These are phyloP conservation scores for Menidia menidia DNA, from an alignment of 2,797 vertebrate genomes.

Conservation along the genomic window DNA sequence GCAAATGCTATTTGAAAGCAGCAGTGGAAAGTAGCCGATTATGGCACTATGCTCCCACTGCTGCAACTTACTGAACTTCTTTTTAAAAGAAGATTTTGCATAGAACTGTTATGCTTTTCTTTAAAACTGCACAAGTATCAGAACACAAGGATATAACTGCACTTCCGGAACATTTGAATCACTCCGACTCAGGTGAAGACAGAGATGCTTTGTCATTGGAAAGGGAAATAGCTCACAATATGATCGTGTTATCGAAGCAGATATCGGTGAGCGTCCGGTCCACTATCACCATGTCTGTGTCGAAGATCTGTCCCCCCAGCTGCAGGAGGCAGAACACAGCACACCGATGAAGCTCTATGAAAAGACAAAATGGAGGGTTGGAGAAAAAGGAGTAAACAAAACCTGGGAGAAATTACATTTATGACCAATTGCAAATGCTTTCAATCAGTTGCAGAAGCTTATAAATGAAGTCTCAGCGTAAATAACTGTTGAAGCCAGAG, in stretches of 20 bases:
- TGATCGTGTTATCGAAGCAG: conserved; percentile 90
- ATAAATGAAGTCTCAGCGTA: conserved; percentile 4
- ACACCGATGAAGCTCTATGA: conserved; percentile 90
- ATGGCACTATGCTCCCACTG: neutral
- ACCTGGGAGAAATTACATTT: neutral
- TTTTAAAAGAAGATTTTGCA: neutral
- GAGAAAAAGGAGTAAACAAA: neutral
- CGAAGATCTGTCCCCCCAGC: conserved; percentile 91
- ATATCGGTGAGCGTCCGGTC: conserved; percentile 95
- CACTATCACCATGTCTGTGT: conserved; percentile 95
- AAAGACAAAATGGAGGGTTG: conserved; percentile 3
- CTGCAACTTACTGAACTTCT: neutral
- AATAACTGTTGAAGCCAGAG: conserved; percentile 7
- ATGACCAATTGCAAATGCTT: conserved; percentile 10
- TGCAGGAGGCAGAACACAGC: conserved; percentile 95
- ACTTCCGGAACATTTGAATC: neutral
- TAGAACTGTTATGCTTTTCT: neutral
- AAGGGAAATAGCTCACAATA: conserved; percentile 86
- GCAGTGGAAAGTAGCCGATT: neutral
- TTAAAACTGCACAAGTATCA: too few species aligned
- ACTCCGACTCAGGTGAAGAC: neutral
- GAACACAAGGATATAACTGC: neutral
- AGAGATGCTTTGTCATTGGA: neutral
- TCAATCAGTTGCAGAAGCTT: conserved; percentile 23
- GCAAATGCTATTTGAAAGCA: neutral